Evolutionary conservation across 2,113 vertebrate genomes (phyloP).

Genomic region (Notothenia coriiceps): DNA sequence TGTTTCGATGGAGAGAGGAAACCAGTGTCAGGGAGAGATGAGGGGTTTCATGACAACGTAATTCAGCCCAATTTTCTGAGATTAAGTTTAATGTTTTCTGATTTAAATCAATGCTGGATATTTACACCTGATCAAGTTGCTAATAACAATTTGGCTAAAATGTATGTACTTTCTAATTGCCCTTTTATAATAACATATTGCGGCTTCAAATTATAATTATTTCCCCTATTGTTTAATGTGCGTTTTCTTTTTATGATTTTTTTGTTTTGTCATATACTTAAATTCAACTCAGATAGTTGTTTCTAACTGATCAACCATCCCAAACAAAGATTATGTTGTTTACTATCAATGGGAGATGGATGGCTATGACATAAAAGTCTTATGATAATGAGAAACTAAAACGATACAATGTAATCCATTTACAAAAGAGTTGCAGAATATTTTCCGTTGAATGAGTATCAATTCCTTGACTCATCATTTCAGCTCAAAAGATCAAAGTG

Average conservation of each 20-base stretch:
- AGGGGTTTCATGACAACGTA: slow-evolving; percentile 1
- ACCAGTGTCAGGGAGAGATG: background rate
- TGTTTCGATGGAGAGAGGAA: background rate
- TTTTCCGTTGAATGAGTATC: background rate
- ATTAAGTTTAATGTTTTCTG: background rate
- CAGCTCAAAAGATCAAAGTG: background rate
- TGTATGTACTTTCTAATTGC: background rate
- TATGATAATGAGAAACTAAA: too few species aligned
- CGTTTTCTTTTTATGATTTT: too few species aligned
- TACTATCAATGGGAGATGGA: background rate
- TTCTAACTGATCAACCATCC: background rate
- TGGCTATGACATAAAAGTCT: background rate
- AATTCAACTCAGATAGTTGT: background rate
- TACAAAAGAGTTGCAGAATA: background rate
- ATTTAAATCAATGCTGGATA: background rate
- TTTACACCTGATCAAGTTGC: background rate
- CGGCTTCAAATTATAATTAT: background rate
- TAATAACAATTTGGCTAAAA: background rate
- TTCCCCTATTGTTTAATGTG: background rate
- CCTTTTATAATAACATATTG: too few species aligned
- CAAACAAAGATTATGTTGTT: background rate
- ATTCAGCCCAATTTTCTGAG: background rate
- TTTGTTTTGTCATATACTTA: background rate
- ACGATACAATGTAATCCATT: background rate
- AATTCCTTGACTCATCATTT: background rate